Evolutionary conservation across 2,113 vertebrate species (phyloP), one percentile per base, ranked within the genome.

Genomic region (Lanius ludovicianus): DNA sequence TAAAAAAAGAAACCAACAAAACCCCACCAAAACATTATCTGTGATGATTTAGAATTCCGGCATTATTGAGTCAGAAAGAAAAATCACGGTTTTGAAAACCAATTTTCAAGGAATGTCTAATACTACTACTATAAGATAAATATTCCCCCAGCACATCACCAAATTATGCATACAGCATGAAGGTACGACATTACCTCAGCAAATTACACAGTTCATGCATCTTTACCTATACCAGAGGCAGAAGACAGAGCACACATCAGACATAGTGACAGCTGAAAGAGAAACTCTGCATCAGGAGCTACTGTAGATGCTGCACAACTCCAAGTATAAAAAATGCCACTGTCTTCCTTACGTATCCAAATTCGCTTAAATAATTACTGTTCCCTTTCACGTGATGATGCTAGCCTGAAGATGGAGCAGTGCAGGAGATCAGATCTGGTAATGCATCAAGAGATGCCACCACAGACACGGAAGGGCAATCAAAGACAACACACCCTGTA

Each of bases 191-290:
- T 52, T 87, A 92, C 60, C 35, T 84, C 50, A 80, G 47, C 41
- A 55, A 17, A 65, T 93, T 39, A 84, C 22, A 88, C 41, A 93
- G 19, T 81, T 94, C 69, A 93, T 86, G 68, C 80, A 91, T n/a
- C 87, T 97, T 97, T 97, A 96, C 94, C 73, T 92, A 83, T 67
- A 89, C 42, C 80, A 89, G 92, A 95, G 35, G 84, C 93, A 95
- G 78, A 97, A 96, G 78, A 96, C 2, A 33, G 41, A 97, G 77
- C 47, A 96, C 74, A 41, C 20, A 87, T 64, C 76, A 87, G 92
- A 95, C 82, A 92, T 52, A 60, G 17, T 31, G 46, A 86, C 70
- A 95, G 80, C 65, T 92, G 78, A 76, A 71, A 84, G 28, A 42
- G 23, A 56, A 87, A 74, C 30, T 81, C 79, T 71, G 64, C 33